These are phyloP conservation scores for Eutrigla gurnardus DNA, from an alignment of 2,797 vertebrate species.

Conservation along the genomic window DNA sequence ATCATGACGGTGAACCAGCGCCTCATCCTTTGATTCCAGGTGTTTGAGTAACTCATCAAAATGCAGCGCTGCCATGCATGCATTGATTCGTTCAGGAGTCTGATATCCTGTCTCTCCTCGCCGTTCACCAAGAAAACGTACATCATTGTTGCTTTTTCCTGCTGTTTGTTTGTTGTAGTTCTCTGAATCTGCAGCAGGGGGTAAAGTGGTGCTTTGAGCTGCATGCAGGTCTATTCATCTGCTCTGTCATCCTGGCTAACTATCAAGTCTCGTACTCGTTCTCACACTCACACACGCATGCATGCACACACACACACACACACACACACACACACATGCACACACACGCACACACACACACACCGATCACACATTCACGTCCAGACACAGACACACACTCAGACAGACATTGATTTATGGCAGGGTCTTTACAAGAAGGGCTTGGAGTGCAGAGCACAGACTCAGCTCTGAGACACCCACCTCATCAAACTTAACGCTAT, in stretches of 20 bases:
- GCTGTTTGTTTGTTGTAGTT: constrained; percentile 35
- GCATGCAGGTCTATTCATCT: constrained; percentile 43
- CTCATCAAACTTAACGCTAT: constrained; percentile 41
- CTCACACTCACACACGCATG: constrained; percentile 44
- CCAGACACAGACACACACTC: constrained; percentile 39
- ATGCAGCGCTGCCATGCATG: not conserved
- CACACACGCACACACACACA: constrained; percentile 38
- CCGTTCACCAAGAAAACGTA: constrained; percentile 3
- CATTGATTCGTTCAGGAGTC: constrained; percentile 7
- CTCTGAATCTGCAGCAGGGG: constrained; percentile 39
- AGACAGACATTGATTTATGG: constrained; percentile 67
- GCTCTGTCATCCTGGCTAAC: constrained; percentile 41
- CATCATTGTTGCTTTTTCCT: not conserved
- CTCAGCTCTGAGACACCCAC: constrained; percentile 38
- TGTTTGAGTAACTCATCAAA: constrained; percentile 28
- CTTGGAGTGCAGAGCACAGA: constrained; percentile 41
- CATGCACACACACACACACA: constrained; percentile 27
- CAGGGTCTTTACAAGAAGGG: constrained; percentile 49
- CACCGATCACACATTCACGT: constrained; percentile 33
- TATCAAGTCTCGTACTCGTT: constrained; percentile 37
- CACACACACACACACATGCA: constrained; percentile 35
- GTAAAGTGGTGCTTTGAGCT: constrained; percentile 57
- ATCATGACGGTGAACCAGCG: not conserved
- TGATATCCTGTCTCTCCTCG: not conserved
- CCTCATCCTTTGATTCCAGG: constrained; percentile 12